A percentile compares a stretch with the other conserved stretches of the same genome.
phyloP scores from a whole-genome alignment of 2,797 vertebrate species.

The Lepilemur septentrionalis region DNA sequence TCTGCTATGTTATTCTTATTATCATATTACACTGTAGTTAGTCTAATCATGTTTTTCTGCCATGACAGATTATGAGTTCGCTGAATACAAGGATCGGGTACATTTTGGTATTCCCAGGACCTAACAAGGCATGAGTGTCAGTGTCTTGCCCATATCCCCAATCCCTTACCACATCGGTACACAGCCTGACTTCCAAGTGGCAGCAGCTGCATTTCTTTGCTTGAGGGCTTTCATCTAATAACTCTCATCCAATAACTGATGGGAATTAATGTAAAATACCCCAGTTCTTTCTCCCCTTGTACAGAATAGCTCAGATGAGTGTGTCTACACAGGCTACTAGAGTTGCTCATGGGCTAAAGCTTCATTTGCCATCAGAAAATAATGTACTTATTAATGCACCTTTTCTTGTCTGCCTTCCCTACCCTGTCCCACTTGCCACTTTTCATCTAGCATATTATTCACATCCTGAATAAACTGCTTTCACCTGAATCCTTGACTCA shows the following conservation, averaged over 20 bases:
- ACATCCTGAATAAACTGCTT: not conserved
- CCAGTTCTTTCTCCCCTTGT: not conserved
- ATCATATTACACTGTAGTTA: not conserved
- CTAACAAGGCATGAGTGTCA: not conserved
- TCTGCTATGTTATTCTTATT: not conserved
- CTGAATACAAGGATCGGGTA: not conserved
- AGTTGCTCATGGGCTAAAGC: not conserved
- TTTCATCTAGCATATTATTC: not conserved
- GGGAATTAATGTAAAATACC: not conserved
- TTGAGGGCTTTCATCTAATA: not conserved
- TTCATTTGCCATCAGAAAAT: conserved; percentile 3
- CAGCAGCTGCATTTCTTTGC: conserved; percentile 13
- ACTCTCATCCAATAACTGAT: not conserved
- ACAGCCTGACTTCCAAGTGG: not conserved
- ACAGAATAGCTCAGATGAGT: not conserved
- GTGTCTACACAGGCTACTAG: not conserved
- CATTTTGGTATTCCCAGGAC: not conserved
- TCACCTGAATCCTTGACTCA: not conserved
- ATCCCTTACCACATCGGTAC: not conserved
- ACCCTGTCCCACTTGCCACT: not conserved
- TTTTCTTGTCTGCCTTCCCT: not conserved
- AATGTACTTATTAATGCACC: not conserved
- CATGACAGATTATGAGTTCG: not conserved
- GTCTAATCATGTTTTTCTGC: not conserved
- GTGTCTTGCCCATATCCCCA: not conserved